phyloP scores from a whole-genome alignment of 2,888 invertebrate genomes.

The Nephrocerus scutellatus region DNA sequence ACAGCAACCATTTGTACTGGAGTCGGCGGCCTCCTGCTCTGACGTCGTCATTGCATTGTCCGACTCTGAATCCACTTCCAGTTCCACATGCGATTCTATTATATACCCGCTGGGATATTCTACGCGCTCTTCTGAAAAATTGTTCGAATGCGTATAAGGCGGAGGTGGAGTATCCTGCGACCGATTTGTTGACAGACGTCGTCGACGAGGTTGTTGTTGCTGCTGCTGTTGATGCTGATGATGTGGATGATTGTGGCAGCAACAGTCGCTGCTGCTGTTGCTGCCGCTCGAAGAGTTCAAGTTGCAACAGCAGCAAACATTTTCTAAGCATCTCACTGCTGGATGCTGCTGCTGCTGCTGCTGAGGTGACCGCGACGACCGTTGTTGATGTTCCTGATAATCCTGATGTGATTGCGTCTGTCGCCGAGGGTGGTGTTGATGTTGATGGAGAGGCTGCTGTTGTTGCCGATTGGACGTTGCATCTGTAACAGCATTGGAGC shows the following conservation, averaged over 20 bases:
- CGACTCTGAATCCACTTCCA: slow-evolving; percentile 19
- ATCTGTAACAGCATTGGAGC: slow-evolving; percentile 29
- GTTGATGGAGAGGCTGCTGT: slow-evolving; percentile 41
- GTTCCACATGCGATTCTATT: slow-evolving; percentile 20
- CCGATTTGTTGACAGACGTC: too few relatives aligned
- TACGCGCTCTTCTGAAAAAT: slow-evolving; percentile 13
- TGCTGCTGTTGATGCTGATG: slow-evolving; percentile 3
- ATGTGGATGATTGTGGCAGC: slow-evolving; percentile 7
- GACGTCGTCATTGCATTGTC: slow-evolving; percentile 20
- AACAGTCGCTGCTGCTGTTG: slow-evolving; percentile 11
- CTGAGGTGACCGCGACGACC: slow-evolving; percentile 1
- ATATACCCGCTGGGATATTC: too few relatives aligned
- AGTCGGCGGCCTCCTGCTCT: slow-evolving; percentile 22
- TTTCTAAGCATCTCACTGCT: slow-evolving; percentile 13
- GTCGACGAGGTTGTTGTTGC: neutral
- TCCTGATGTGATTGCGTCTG: slow-evolving; percentile 8
- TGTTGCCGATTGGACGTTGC: slow-evolving; percentile 38
- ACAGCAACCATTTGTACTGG: slow-evolving; percentile 32
- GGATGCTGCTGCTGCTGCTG: slow-evolving; percentile 1
- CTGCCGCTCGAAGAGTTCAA: slow-evolving; percentile 7
- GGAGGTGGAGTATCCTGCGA: too few relatives aligned
- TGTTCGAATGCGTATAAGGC: slow-evolving; percentile 18
- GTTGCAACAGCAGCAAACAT: slow-evolving; percentile 9
- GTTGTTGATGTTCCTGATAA: too few relatives aligned
- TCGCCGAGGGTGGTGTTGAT: slow-evolving; percentile 37